Evolutionary conservation across 1,140 invertebrate species (phyloP).

Genomic region (Dendrolimus punctatus): DNA sequence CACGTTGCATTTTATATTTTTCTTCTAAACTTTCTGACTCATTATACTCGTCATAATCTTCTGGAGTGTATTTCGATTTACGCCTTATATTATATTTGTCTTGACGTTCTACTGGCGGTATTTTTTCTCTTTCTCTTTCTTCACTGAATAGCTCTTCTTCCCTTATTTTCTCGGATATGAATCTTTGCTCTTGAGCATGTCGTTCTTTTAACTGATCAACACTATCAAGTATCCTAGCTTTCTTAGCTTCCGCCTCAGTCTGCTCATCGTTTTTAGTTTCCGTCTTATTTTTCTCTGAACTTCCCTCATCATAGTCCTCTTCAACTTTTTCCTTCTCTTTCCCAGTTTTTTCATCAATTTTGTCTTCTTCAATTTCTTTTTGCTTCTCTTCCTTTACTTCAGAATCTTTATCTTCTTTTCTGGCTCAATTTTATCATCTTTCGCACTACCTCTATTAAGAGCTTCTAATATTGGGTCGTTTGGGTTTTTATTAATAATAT

Average conservation of each 20-base stretch:
- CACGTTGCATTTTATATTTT: constrained; percentile 36
- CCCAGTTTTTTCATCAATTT: constrained; percentile 7
- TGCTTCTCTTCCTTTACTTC: constrained; percentile 10
- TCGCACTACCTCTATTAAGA: constrained; percentile 11
- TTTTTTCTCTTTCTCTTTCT: constrained; percentile 40
- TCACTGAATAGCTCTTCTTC: constrained; percentile 52
- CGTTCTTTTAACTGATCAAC: constrained; percentile 57
- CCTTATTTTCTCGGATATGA: constrained; percentile 48
- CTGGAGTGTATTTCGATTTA: constrained; percentile 25
- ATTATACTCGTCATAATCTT: constrained; percentile 48
- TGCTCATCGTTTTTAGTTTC: constrained; percentile 28
- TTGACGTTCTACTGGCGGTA: constrained; percentile 13
- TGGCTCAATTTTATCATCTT: constrained; percentile 8
- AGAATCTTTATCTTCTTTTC: constrained; percentile 13
- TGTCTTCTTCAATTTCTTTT: constrained; percentile 13
- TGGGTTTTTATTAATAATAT: constrained; percentile 39
- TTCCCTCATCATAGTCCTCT: constrained; percentile 19
- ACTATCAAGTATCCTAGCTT: constrained; percentile 44
- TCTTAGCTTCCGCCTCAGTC: constrained; percentile 45
- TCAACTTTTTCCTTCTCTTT: constrained; percentile 14
- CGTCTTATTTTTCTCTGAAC: constrained; percentile 13
- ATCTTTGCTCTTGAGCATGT: constrained; percentile 49
- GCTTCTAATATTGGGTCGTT: constrained; percentile 17
- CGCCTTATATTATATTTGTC: constrained; percentile 34
- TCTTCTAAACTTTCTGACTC: constrained; percentile 32